Evolutionary conservation across 2,888 invertebrate genomes (phyloP), one percentile per base, ranked within the genome.

Genomic region (Lithosia quadra): DNA sequence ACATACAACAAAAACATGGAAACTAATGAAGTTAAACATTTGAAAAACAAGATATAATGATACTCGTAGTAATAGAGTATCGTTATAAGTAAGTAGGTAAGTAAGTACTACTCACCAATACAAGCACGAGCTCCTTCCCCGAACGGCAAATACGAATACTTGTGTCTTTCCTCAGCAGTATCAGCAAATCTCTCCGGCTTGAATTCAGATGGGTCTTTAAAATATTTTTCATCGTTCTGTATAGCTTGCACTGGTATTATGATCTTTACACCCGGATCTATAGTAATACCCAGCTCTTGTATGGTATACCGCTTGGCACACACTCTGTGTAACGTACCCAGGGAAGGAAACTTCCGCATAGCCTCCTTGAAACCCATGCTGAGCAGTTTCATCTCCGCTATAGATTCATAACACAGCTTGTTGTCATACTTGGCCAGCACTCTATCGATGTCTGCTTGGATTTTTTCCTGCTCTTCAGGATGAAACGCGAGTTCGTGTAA

Each of bases 401-500:
- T 80, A 0, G 91, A 87, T 13, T 91, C 88, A 62, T 88, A 92
- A 69, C 89, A 88, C 18, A 92, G 66, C 69, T 90, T 88, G 33
- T 89, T 87, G 57, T 88, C 74, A 67, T 91, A 81, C 75, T 86
- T 90, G 0, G 72, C 66, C 4, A 92, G 71, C 0, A 91, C 88
- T 55, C 75, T 67, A 63, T 92, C 93, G 18, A 95, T 90, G 76
- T 95, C 91, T 1, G 84, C 77, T 67, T 91, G 90, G 53, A 92
- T 78, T 62, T 85, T 88, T 24, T 73, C 71, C 69, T 95, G 95
- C 34, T 89, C 79, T 10, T 93, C 89, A 1, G 90, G 91, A 68
- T 95, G 78, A 39, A 82, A 88, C 0, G 95, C 94, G 0, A 95
- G 83, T 70, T 91, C 85, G 67, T 93, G 91, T 22, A 92, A 78